Evolutionary conservation across 1,140 invertebrate genomes (phyloP), one percentile per base, ranked within the genome.

Genomic region (Hypothenemus hampei): DNA sequence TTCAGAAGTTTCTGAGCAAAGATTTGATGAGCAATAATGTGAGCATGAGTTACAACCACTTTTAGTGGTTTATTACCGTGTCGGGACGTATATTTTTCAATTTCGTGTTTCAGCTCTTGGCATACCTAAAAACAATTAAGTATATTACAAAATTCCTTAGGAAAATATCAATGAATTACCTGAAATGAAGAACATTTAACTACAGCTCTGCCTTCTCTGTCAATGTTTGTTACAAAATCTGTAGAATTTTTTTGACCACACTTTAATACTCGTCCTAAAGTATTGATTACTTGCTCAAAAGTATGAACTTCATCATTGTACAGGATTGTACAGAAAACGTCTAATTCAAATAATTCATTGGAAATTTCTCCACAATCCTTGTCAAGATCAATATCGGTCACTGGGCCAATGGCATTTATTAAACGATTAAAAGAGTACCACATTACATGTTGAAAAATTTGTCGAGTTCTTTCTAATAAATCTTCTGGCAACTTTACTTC

Each of bases 251-350:
- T 85, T 57, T 93, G 85, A 18, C 79, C 79, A 69, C 91, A 95
- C 63, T 92, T 88, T 45, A 96, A 85, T 18, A 94, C 89, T 39
- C 89, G 80, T 10, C 79, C 83, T 35, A 98, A 73, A 0, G 91
- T 93, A 31, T 75, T 83, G 54, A 97, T 97, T 2, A 98, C 94
- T 75, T 86, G 72, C 71, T 98, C 94, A 72, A 97, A 98, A 0
- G 94, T 98, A 67, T 98, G 94, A 3, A 89, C 86, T 74, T 98
- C 95, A 70, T 98, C 95, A 71, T 98, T 98, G 69, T 94, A 98
- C 1, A 98, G 76, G 50, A 98, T 90, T 1, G 93, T 96, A 70
- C 89, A 90, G 73, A 87, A 97, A 15, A 77, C 80, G 55, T 88
- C 83, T 0, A 78, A 77, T 22, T 76, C 73, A 16, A 15, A 15